Conservation (phyloP, 2,888 invertebrate species). For the Perdita meconis region DNA sequence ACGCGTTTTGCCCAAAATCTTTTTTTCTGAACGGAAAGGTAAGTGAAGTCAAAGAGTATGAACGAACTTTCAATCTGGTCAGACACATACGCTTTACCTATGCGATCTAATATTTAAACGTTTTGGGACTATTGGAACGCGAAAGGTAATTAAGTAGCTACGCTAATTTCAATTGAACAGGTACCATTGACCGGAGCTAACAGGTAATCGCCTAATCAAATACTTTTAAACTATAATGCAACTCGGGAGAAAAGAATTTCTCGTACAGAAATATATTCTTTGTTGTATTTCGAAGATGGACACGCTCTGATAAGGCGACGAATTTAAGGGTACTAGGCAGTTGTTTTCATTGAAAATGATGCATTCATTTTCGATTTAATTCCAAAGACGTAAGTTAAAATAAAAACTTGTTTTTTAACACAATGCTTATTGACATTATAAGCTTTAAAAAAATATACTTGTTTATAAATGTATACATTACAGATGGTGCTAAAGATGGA, state of each 20-base stretch:
- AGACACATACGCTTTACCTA: constrained; percentile 62
- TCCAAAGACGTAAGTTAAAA: no score
- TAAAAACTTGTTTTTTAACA: no score
- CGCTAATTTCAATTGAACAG: constrained; percentile 36
- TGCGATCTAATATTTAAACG: constrained; percentile 50
- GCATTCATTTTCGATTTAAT: no score
- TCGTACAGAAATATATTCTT: constrained; percentile 3
- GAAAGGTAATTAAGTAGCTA: constrained; percentile 54
- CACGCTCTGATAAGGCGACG: background rate
- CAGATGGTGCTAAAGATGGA: no score
- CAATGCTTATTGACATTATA: no score
- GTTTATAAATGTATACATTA: no score
- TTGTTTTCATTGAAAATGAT: no score
- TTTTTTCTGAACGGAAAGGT: constrained; percentile 67
- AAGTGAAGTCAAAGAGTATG: constrained; percentile 51
- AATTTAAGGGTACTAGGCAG: no score
- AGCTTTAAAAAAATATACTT: no score
- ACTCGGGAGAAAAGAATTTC: constrained; percentile 9
- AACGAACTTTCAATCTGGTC: constrained; percentile 50
- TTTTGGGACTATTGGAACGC: constrained; percentile 46
- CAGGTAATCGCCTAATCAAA: constrained; percentile 39
- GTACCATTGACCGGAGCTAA: constrained; percentile 24
- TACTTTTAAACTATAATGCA: constrained; percentile 28
- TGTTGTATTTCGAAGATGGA: background rate
- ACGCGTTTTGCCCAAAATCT: constrained; percentile 64